Evolutionary conservation across 2,888 invertebrate genomes (phyloP), one percentile per base, ranked within the genome.

Genomic region (Ommatoiulus sabulosus): DNA sequence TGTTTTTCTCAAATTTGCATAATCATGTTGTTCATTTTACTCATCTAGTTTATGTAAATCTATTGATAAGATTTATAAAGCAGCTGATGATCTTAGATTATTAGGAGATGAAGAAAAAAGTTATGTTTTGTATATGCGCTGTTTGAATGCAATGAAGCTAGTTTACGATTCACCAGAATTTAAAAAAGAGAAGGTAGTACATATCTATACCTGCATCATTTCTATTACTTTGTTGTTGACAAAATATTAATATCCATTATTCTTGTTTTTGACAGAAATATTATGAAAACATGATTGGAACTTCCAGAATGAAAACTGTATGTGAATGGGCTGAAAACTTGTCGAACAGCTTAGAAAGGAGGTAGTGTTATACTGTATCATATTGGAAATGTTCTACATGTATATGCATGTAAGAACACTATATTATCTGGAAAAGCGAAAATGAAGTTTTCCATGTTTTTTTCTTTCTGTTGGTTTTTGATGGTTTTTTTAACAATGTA

Each of bases 71-170:
- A 80, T 80, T 80, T 80, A 80, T 80, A 80, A 89, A 20, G 44
- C 44, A 43, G 89, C 89, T 6, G 86, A 89, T n/a, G 43, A 35
- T 8, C 10, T 8, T 44, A 44, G 89, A 15, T 17, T 44, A 44
- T 24, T 48, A 84, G 89, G 89, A 10, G 89, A 89, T 85, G 89
- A 89, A 57, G 89, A 89, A 63, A 44, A 46, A 48, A 89, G 89
- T 88, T 89, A 89, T 88, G 63, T 88, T 87, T 57, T 87, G n/a
- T 89, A 89, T 72, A 84, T 87, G 87, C 84, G 89, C 24, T 89
- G 44, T 57, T 85, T 43, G 44, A 84, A 85, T 48, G 72, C 85
- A n/a, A 72, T 87, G 44, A 20, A 44, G 24, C 24, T 20, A 10
- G 17, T 87, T 43, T 6, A 24, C 24, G 84, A 84, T 10, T 46